Evolutionary conservation across 2,888 invertebrate species (phyloP).

Genomic region (Melanostoma mellinum): DNA sequence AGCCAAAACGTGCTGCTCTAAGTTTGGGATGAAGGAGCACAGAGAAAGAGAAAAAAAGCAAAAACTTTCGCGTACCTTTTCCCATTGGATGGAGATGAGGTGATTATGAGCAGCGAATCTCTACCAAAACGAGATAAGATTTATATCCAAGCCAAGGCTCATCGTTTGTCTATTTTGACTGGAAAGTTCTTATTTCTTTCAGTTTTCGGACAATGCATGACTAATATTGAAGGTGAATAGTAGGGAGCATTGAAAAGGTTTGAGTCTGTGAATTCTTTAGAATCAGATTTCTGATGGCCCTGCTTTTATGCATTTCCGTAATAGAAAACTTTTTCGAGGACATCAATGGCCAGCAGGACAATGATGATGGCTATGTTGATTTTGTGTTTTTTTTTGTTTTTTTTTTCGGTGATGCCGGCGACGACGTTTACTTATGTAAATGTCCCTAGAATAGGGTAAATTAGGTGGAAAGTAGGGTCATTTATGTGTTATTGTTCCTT

Average conservation of each 20-base stretch:
- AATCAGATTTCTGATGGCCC: conserved; percentile 3
- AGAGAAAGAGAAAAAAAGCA: neutral
- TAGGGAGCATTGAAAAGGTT: conserved; percentile 41
- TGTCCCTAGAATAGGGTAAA: conserved; percentile 70
- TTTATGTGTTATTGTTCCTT: conserved; percentile 63
- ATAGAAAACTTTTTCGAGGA: conserved; percentile 56
- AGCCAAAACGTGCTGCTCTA: conserved; percentile 45
- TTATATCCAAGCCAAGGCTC: conserved; percentile 58
- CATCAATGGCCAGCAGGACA: conserved; percentile 63
- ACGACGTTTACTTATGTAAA: conserved; percentile 72
- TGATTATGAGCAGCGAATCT: conserved; percentile 68
- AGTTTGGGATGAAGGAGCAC: neutral
- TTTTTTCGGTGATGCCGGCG: conserved; percentile 29
- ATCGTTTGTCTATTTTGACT: conserved; percentile 59
- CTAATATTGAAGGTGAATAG: conserved; percentile 43
- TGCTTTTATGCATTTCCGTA: conserved; percentile 67
- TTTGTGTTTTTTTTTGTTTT: conserved; percentile 7
- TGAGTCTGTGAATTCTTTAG: conserved; percentile 23
- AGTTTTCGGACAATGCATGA: conserved; percentile 53
- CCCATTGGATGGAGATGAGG: conserved; percentile 45
- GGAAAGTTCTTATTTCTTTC: conserved; percentile 36
- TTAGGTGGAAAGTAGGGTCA: conserved; percentile 73
- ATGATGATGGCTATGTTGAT: conserved; percentile 49
- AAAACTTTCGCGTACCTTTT: conserved; percentile 25
- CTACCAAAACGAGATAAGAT: conserved; percentile 56